Evolutionary conservation across 1,140 invertebrate genomes (phyloP).

Genomic region (Teleogryllus occipitalis): DNA sequence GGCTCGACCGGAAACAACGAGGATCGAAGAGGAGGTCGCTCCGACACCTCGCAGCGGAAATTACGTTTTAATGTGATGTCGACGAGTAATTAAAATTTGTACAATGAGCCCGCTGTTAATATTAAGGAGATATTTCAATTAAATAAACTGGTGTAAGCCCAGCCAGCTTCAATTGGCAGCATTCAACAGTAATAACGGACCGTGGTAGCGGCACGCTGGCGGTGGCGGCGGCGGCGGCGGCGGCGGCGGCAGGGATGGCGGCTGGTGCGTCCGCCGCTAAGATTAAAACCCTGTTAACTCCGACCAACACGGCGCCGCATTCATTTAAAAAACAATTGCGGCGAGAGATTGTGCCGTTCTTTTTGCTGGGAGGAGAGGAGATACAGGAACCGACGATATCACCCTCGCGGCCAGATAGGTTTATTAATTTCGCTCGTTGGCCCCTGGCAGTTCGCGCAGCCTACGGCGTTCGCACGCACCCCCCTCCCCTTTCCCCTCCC

Average conservation of each 20-base stretch:
- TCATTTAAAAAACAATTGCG: conserved; percentile 2
- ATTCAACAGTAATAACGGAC: neutral
- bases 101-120: neutral
- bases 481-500: too few species aligned
- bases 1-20: neutral
- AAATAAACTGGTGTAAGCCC: neutral
- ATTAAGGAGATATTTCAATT: neutral
- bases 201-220: neutral
- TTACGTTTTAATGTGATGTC: conserved; percentile 1
- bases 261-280: neutral
- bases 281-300: conserved; percentile 4
- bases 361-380: neutral
- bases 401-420: neutral
- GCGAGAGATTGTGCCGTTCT: neutral
- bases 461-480: too few species aligned
- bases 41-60: neutral
- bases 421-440: neutral
- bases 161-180: neutral
- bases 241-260: too few species aligned
- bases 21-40: neutral
- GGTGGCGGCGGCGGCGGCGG: too few species aligned
- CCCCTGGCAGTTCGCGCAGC: too few species aligned
- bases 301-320: neutral
- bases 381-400: neutral
- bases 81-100: neutral